Base-by-base conservation (phyloP, 2,888 invertebrate genomes). In the Autographa gamma region DNA sequence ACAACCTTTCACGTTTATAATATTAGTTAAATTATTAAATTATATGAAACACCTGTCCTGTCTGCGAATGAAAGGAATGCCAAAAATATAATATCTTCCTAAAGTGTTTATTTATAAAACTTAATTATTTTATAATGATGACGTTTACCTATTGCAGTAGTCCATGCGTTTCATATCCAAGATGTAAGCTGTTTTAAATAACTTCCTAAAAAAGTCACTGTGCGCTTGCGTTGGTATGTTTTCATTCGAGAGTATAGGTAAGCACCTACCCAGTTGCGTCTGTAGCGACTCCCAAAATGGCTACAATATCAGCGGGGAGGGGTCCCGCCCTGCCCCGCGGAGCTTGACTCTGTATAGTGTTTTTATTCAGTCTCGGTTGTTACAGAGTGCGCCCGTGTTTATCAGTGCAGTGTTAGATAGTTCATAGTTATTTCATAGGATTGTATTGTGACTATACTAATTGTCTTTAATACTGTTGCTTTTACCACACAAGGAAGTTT, bases 391-490 rank as follows among this genome's bases (percentile, higher is more conserved):
- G 68, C 68, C 68, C 68, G 68, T 69, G 68, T 69, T 69, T 69
- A 69, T 69, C 68, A 69, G 68, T 69, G 68, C 68, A 69, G 68
- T 69, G 68, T 69, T 69, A 69, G 68, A 69, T 69, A 69, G 68
- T 69, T 69, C 68, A 69, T 69, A 69, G 68, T 68, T 69, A 69
- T 69, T 69, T 69, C 68, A 69, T 69, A 69, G 68, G 68, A 69
- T 69, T 69, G 68, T 69, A 69, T 69, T 69, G 68, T 69, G 68
- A 69, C 68, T 69, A 69, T 69, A 69, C 68, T 69, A 69, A 69
- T 69, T 69, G 68, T 69, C 68, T 69, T 69, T 69, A 69, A 69
- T 69, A 69, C 63, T 69, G 68, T 69, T 69, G 68, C 68, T 69
- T 69, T 69, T 69, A 69, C 63, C 68, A 69, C 68, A 69, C 68